Percentiles rank a stretch among this genome's conserved stretches.
phyloP scores from a whole-genome alignment of 1,140 invertebrate species.

The Ridgeia piscesae region DNA sequence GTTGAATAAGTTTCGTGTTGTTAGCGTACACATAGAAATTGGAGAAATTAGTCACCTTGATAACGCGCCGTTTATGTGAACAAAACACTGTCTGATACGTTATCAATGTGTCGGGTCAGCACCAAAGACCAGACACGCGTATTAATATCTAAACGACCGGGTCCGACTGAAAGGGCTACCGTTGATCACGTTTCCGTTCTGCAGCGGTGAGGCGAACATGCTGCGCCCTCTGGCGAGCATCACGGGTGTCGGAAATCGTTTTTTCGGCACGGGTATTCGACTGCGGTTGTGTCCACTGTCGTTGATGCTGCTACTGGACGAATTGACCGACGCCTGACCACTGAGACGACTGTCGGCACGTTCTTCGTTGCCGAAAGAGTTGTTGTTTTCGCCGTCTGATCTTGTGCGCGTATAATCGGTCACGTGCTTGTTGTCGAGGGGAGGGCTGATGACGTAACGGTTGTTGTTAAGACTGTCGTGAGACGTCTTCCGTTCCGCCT shows the following conservation, averaged over 20 bases:
- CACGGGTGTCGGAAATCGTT: background rate
- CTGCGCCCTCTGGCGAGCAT: background rate
- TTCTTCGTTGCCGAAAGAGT: background rate
- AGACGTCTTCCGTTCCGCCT: background rate
- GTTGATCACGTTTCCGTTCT: background rate
- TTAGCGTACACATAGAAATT: too few species aligned
- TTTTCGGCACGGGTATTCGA: background rate
- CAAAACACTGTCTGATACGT: background rate
- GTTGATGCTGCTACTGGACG: background rate
- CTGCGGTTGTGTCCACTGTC: background rate
- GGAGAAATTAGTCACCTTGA: background rate
- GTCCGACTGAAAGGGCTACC: background rate
- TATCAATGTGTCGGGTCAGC: background rate
- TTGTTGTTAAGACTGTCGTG: background rate
- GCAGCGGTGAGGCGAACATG: background rate
- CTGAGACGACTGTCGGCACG: background rate
- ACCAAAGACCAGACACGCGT: background rate
- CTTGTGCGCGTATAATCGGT: background rate
- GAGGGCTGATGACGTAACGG: background rate
- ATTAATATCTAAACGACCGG: background rate
- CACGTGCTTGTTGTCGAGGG: background rate
- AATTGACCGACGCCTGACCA: background rate
- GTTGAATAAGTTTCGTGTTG: too few species aligned
- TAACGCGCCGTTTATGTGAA: background rate
- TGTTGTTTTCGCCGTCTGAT: background rate